Conservation (phyloP, 2,888 invertebrate species). For the Piscicola geometra region DNA sequence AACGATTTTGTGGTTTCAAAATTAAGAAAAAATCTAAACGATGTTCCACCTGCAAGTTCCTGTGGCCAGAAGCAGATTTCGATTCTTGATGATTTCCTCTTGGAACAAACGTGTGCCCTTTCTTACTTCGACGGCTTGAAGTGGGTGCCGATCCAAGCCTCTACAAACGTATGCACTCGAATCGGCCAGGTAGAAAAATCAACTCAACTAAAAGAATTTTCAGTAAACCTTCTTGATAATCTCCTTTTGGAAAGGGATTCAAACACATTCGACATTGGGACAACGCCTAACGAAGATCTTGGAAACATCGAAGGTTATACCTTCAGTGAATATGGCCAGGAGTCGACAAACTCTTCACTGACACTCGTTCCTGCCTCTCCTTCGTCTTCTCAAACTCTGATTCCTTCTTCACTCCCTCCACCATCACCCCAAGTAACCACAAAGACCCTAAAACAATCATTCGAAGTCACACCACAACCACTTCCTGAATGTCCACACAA, state of each 20-base stretch:
- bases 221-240: neutral
- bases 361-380: neutral
- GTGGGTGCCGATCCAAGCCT: slow-evolving; percentile 10
- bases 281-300: neutral
- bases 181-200: neutral
- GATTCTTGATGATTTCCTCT: neutral
- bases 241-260: no score
- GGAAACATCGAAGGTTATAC: neutral
- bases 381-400: neutral
- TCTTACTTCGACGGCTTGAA: slow-evolving; percentile 31
- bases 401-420: neutral
- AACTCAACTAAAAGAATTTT: neutral
- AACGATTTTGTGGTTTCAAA: neutral
- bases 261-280: no score
- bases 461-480: neutral
- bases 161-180: neutral
- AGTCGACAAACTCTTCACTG: neutral
- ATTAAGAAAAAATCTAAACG: neutral
- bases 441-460: neutral
- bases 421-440: neutral
- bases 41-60: neutral
- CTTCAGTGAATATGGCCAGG: neutral
- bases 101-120: neutral
- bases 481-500: neutral
- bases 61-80: neutral